Percentiles rank a stretch among this genome's conserved stretches.
phyloP scores from a whole-genome alignment of 2,113 vertebrate genomes.

The Lophochroa leadbeateri region DNA sequence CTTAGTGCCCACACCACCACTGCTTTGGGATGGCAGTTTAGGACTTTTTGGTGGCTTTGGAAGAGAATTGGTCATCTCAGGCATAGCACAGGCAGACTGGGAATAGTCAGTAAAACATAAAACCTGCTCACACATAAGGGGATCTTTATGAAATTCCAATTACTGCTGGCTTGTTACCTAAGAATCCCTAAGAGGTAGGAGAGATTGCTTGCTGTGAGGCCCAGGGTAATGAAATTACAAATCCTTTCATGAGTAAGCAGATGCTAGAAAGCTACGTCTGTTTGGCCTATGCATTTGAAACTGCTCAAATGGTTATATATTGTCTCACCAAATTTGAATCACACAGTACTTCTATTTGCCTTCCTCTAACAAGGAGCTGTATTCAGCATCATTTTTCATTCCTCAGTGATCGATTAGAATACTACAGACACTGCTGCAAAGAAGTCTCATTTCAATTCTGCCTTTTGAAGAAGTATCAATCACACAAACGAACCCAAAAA shows the following conservation, averaged over 20 bases:
- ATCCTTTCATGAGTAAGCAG: conserved; percentile 39
- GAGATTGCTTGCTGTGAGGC: background rate
- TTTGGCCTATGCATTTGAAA: conserved; percentile 24
- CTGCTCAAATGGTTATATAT: conserved; percentile 41
- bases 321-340: conserved; percentile 33
- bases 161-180: conserved; percentile 28
- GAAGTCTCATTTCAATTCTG: conserved; percentile 1
- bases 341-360: background rate
- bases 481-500: background rate
- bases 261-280: background rate
- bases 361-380: conserved; percentile 4
- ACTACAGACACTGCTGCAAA: background rate
- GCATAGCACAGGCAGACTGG: background rate
- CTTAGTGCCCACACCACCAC: background rate
- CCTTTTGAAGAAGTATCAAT: background rate
- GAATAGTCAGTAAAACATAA: conserved; percentile 19
- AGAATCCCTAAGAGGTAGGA: conserved; percentile 55
- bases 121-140: conserved; percentile 1
- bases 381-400: background rate
- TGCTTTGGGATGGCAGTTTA: background rate
- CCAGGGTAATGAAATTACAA: conserved; percentile 16
- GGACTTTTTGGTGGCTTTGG: background rate
- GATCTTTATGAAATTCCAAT: conserved; percentile 46
- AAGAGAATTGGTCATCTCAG: background rate
- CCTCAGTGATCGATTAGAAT: background rate